Base-by-base conservation (phyloP, 1,140 invertebrate genomes). In the Nebria ingens region DNA sequence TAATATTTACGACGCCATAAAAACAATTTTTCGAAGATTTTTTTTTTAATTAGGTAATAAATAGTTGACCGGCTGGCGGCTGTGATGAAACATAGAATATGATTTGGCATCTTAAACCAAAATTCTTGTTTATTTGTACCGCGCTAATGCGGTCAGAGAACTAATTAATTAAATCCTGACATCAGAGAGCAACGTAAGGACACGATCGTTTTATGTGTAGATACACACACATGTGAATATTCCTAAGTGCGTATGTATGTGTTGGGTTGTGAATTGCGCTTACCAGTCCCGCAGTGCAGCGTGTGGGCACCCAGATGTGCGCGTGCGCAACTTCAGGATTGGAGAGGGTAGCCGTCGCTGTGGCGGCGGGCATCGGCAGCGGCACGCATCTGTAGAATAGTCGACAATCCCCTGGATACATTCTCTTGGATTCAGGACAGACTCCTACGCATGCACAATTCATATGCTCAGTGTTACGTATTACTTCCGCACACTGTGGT, bases 341-440 rank as follows among this genome's bases (percentile, higher is more conserved):
- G n/a, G n/a, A n/a, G n/a, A n/a, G n/a, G 4, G 25, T 29, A 4
- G 4, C 13, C 25, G 4, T 29, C 4, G 13, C 25, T 4, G 25
- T 29, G 4, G 25, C 4, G 13, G 25, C 13, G 13, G 52, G 49
- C 38, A 56, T 56, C 21, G 54, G 25, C 51, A 59, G 19, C 55
- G 53, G 55, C 56, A 59, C 57, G 60, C 58, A 57, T 59, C 57
- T 61, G 56, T 57, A 59, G 59, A 61, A 61, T 23, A 61, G 59
- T 42, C 57, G 57, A 52, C 58, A 56, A 50, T 61, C 60, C 58
- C 60, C 50, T 21, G 60, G 58, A 58, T 57, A 59, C 56, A 57
- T 57, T 61, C 58, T 56, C 60, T 61, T 61, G 60, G 58, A 61
- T 61, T 61, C 60, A 42, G 58, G 60, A 54, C 60, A 59, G 40